phyloP scores from a whole-genome alignment of 2,797 vertebrate genomes.

The Bovichtus variegatus region DNA sequence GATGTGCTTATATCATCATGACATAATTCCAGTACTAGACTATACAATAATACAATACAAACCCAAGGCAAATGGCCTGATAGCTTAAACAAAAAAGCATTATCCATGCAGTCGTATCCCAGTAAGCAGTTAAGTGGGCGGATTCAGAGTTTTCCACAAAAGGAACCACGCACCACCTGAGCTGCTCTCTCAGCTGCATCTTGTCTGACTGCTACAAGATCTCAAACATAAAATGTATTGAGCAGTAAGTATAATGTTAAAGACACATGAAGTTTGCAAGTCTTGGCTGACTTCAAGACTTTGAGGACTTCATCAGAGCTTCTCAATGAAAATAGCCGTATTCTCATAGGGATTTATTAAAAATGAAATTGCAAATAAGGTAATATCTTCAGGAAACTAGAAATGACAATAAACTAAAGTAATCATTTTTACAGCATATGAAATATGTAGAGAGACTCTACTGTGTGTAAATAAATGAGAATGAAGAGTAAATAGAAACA shows the following conservation, averaged over 20 bases:
- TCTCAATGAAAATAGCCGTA: conserved; percentile 35
- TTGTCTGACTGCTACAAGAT: background rate
- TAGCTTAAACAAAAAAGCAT: background rate
- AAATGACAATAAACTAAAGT: conserved; percentile 62
- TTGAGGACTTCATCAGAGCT: conserved; percentile 26
- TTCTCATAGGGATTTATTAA: conserved; percentile 45
- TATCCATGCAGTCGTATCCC: background rate
- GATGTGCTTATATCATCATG: background rate
- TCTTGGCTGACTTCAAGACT: conserved; percentile 10
- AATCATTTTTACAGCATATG: conserved; percentile 66
- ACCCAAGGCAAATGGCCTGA: background rate
- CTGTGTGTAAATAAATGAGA: conserved; percentile 75
- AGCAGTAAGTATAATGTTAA: background rate
- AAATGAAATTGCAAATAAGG: conserved; percentile 57
- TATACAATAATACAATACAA: background rate
- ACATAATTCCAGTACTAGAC: background rate
- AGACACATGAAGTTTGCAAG: conserved; percentile 27
- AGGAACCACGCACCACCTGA: conserved; percentile 2
- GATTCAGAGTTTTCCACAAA: background rate
- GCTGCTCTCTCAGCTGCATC: background rate
- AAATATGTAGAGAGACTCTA: conserved; percentile 54
- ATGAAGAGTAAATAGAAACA: conserved; percentile 77
- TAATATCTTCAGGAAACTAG: conserved; percentile 56
- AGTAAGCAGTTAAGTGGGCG: background rate
- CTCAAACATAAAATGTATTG: background rate